Evolutionary conservation across 2,888 invertebrate species (phyloP).

Genomic region (Hirtodrosophila histrioides): DNA sequence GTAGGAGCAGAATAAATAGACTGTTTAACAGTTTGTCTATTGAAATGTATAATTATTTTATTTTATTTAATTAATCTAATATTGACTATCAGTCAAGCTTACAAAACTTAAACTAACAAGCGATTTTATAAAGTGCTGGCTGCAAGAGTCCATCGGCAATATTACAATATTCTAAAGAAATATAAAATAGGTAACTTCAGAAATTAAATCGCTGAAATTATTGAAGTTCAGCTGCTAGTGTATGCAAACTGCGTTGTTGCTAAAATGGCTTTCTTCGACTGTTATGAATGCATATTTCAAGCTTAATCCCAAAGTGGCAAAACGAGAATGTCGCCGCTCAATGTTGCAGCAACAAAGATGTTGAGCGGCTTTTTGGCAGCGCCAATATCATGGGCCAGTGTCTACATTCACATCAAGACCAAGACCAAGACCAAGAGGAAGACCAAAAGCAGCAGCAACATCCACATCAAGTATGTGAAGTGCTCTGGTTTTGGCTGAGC

Average conservation of each 20-base stretch:
- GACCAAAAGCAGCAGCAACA: slow-evolving; percentile 16
- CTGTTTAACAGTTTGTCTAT: too few relatives aligned
- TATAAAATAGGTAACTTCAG: too few relatives aligned
- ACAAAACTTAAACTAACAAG: too few relatives aligned
- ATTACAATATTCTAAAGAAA: too few relatives aligned
- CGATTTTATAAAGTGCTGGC: too few relatives aligned
- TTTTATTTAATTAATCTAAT: too few relatives aligned
- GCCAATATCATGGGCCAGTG: slow-evolving; percentile 34
- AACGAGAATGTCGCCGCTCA: slow-evolving; percentile 67
- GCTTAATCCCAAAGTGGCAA: slow-evolving; percentile 79
- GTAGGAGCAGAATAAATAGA: too few relatives aligned
- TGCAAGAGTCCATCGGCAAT: too few relatives aligned
- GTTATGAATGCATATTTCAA: slow-evolving; percentile 77
- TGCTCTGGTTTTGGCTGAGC: slow-evolving; percentile 48
- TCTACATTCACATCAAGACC: slow-evolving; percentile 46
- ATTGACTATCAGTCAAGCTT: too few relatives aligned
- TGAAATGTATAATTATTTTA: too few relatives aligned
- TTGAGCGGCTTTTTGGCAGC: slow-evolving; percentile 69
- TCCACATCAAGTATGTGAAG: slow-evolving; percentile 35
- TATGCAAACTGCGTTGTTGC: slow-evolving; percentile 26
- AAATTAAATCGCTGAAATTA: too few relatives aligned
- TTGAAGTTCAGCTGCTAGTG: slow-evolving; percentile 13
- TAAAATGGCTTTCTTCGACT: slow-evolving; percentile 41
- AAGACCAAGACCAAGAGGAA: not conserved
- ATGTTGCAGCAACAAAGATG: slow-evolving; percentile 64